phyloP scores from a whole-genome alignment of 2,888 invertebrate genomes.

The Acanthopleura granulata region DNA sequence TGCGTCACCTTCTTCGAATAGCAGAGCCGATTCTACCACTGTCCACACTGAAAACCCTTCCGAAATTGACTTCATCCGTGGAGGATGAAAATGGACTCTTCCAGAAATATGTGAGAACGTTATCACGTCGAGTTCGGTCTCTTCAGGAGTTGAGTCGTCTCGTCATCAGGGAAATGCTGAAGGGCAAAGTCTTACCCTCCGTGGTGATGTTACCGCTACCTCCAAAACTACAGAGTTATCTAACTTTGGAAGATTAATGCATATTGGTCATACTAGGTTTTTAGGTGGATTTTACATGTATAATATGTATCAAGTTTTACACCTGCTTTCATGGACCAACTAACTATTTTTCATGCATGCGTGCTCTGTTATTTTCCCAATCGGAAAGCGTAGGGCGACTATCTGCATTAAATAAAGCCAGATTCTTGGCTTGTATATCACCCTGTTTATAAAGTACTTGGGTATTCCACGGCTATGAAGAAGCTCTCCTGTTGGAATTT shows the following conservation, averaged over 20 bases:
- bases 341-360: too few species aligned
- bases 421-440: too few species aligned
- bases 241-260: constrained; percentile 24
- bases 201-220: constrained; percentile 40
- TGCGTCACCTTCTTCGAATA: constrained; percentile 23
- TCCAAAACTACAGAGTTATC: constrained; percentile 31
- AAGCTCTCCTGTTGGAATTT: too few species aligned
- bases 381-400: too few species aligned
- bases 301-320: too few species aligned
- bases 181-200: constrained; percentile 38
- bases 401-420: too few species aligned
- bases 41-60: constrained; percentile 20
- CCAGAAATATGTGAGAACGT: background rate
- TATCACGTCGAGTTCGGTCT: constrained; percentile 26
- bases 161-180: constrained; percentile 37
- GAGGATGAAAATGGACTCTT: constrained; percentile 22
- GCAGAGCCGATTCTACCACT: constrained; percentile 23
- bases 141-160: constrained; percentile 39
- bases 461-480: too few species aligned
- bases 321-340: too few species aligned
- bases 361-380: too few species aligned
- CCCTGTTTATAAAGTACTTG: too few species aligned
- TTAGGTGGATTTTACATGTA: too few species aligned
- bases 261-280: background rate
- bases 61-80: constrained; percentile 4